Conservation (phyloP, 1,140 invertebrate species). For the Trissolcus basalis region DNA sequence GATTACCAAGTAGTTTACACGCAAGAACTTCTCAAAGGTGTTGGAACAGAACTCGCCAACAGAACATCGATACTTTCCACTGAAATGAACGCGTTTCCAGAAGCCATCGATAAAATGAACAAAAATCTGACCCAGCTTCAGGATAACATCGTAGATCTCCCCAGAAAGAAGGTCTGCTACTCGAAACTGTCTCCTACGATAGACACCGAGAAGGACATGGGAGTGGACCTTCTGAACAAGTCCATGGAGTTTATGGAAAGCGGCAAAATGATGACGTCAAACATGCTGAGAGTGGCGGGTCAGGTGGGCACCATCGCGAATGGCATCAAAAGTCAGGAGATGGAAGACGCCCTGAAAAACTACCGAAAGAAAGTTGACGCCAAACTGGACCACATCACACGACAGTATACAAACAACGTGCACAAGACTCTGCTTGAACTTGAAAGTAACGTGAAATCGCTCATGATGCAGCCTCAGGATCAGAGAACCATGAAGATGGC, state of each 20-base stretch:
- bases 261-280: conserved; percentile 7
- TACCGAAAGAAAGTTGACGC: conserved; percentile 1
- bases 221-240: background rate
- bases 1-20: conserved; percentile 10
- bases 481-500: conserved; percentile 2
- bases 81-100: conserved; percentile 5
- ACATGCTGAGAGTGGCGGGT: conserved; percentile 6
- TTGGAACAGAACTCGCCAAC: conserved; percentile 2
- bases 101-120: conserved; percentile 11
- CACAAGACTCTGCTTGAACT: background rate
- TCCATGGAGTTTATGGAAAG: conserved; percentile 20
- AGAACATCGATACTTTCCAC: background rate
- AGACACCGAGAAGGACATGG: conserved; percentile 13
- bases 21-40: background rate
- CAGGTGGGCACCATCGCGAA: conserved; percentile 7
- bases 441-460: background rate
- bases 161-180: conserved; percentile 16
- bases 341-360: background rate
- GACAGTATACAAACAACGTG: conserved; percentile 8
- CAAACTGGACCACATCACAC: background rate
- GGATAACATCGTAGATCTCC: conserved; percentile 1
- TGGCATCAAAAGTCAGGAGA: background rate
- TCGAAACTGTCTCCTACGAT: conserved; percentile 1
- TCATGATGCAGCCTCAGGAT: background rate
- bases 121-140: background rate